Evolutionary conservation across 2,113 vertebrate species (phyloP).

Genomic region (Piprites chloris): DNA sequence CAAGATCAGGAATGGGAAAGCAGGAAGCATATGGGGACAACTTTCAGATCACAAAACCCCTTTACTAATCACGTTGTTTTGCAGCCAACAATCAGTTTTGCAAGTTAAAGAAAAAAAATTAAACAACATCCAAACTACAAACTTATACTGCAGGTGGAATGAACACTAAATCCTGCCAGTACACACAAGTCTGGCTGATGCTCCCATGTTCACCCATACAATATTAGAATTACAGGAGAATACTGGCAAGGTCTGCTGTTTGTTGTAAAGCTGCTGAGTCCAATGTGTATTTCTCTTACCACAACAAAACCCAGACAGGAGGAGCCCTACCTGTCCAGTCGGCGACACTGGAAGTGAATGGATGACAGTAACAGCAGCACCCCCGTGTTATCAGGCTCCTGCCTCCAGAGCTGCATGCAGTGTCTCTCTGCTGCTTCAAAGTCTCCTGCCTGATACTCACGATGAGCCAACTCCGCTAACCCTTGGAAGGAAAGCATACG

Average conservation of each 20-base stretch:
- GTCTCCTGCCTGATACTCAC: slow-evolving; percentile 98
- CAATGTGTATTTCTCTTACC: not conserved
- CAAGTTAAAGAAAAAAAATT: not conserved
- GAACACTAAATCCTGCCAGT: not conserved
- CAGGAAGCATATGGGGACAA: not conserved
- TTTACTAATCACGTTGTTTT: not conserved
- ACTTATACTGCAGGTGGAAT: not conserved
- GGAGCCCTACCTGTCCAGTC: slow-evolving; percentile 90
- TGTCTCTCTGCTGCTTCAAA: slow-evolving; percentile 99
- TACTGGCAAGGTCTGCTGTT: not conserved
- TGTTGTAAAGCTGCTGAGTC: not conserved
- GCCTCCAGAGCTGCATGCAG: slow-evolving; percentile 99
- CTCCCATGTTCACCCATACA: fast-evolving
- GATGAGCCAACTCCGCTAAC: slow-evolving; percentile 99
- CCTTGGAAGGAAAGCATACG: slow-evolving; percentile 99
- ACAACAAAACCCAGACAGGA: not conserved
- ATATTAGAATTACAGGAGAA: not conserved
- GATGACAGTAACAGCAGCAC: slow-evolving; percentile 96
- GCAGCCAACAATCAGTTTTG: not conserved
- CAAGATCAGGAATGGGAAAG: not conserved
- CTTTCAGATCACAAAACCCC: not conserved
- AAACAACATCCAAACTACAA: not conserved
- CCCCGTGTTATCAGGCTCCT: slow-evolving; percentile 98
- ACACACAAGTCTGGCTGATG: not conserved
- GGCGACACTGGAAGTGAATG: slow-evolving; percentile 99